phyloP scores from a whole-genome alignment of 2,888 invertebrate genomes.

The Xanthostigma xanthostigma region DNA sequence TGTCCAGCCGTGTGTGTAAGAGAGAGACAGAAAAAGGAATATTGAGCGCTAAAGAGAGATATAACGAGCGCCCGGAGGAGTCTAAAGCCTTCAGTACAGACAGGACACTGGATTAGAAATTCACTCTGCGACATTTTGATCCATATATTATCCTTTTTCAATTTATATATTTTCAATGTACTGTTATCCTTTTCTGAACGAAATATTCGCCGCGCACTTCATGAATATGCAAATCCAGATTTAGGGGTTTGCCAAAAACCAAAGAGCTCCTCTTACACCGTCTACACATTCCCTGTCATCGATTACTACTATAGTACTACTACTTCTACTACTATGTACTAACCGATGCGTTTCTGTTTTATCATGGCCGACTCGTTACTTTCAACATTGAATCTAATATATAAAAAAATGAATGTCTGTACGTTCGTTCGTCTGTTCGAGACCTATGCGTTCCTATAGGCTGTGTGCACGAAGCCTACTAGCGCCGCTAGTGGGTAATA shows the following conservation, averaged over 20 bases:
- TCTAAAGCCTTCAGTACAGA: constrained; percentile 10
- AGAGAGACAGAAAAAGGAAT: too few relatives aligned
- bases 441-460: too few relatives aligned
- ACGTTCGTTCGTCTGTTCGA: too few relatives aligned
- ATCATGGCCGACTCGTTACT: not conserved
- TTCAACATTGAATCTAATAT: too few relatives aligned
- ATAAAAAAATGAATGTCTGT: too few relatives aligned
- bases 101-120: constrained; percentile 26
- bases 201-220: constrained; percentile 14
- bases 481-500: too few relatives aligned
- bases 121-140: constrained; percentile 26
- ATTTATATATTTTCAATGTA: constrained; percentile 1
- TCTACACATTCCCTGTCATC: too few relatives aligned
- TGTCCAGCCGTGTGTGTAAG: too few relatives aligned
- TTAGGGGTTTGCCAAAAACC: constrained; percentile 28
- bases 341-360: not conserved
- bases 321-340: not conserved
- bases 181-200: constrained; percentile 11
- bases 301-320: too few relatives aligned
- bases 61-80: constrained; percentile 14
- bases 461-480: too few relatives aligned
- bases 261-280: constrained; percentile 13
- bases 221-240: constrained; percentile 30
- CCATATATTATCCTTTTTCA: constrained; percentile 13
- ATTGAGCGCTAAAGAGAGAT: too few relatives aligned